phyloP scores from a whole-genome alignment of 2,797 vertebrate genomes.

The Karalla daura region DNA sequence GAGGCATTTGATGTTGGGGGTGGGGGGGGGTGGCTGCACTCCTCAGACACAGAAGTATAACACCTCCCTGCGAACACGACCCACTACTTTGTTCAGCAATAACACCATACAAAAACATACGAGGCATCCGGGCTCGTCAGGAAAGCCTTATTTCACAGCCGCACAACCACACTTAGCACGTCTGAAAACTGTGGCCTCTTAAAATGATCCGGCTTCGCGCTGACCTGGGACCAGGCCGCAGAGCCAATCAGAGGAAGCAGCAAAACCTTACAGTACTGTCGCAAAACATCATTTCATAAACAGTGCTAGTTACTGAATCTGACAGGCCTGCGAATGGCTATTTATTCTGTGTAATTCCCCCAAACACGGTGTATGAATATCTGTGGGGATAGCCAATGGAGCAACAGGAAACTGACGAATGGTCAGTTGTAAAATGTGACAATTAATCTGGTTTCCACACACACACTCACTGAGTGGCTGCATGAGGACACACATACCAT shows the following conservation, averaged over 20 bases:
- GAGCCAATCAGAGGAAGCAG: neutral
- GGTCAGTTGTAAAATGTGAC: slow-evolving; percentile 57
- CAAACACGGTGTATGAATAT: slow-evolving; percentile 32
- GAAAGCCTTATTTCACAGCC: slow-evolving; percentile 17
- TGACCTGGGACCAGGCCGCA: neutral
- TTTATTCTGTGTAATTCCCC: slow-evolving; percentile 15
- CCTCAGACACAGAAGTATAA: neutral
- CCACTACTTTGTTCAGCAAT: neutral
- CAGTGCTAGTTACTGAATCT: slow-evolving; percentile 20
- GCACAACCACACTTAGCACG: neutral
- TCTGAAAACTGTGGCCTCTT: neutral
- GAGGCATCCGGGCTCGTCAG: neutral
- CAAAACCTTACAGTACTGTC: neutral
- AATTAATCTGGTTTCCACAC: too few species aligned
- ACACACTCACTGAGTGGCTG: slow-evolving; percentile 31
- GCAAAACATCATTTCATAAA: slow-evolving; percentile 2
- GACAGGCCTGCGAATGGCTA: neutral
- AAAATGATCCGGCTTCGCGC: neutral
- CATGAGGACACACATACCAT: slow-evolving; percentile 36
- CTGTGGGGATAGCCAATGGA: slow-evolving; percentile 36
- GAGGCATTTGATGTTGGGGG: neutral
- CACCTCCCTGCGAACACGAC: neutral
- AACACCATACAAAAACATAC: neutral
- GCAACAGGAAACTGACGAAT: slow-evolving; percentile 63
- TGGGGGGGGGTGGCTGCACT: neutral